Evolutionary conservation across 1,140 invertebrate species (phyloP).

Genomic region (Drosophila paulistorum): DNA sequence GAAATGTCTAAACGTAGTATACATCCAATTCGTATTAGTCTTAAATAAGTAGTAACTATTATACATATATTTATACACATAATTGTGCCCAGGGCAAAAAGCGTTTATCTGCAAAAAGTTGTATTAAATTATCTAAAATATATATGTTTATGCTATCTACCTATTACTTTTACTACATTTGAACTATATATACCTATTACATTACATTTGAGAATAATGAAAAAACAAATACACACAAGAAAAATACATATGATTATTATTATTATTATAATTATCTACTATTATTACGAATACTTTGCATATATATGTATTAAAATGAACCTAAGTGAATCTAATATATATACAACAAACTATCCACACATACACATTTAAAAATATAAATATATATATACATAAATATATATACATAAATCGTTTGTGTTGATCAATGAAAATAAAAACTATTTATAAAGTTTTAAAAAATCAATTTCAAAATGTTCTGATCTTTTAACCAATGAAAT

Average conservation of each 20-base stretch:
- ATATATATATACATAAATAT: conserved; percentile 27
- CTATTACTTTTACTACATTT: conserved; percentile 32
- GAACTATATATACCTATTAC: conserved; percentile 16
- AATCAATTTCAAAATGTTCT: conserved; percentile 12
- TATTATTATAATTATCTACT: conserved; percentile 30
- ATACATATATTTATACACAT: conserved; percentile 18
- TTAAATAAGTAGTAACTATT: conserved; percentile 10
- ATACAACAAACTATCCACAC: conserved; percentile 41
- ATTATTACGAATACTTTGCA: conserved; percentile 24
- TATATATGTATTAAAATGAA: conserved; percentile 1
- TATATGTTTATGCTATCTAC: conserved; percentile 5
- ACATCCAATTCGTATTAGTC: conserved; percentile 17
- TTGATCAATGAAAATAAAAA: conserved; percentile 74
- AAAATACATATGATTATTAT: conserved; percentile 46
- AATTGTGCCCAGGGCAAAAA: conserved; percentile 35
- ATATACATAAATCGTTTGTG: conserved; percentile 63
- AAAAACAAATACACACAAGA: conserved; percentile 40
- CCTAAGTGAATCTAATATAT: conserved; percentile 36
- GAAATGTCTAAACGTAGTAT: not conserved
- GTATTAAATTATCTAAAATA: conserved; percentile 51
- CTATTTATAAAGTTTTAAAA: conserved; percentile 56
- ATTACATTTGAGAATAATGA: conserved; percentile 7
- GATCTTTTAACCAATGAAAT: not conserved
- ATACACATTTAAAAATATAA: conserved; percentile 14
- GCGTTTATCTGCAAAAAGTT: conserved; percentile 50